Evolutionary conservation across 2,113 vertebrate genomes (phyloP).

Genomic region (Pseudorhombus dupliciocellatus): DNA sequence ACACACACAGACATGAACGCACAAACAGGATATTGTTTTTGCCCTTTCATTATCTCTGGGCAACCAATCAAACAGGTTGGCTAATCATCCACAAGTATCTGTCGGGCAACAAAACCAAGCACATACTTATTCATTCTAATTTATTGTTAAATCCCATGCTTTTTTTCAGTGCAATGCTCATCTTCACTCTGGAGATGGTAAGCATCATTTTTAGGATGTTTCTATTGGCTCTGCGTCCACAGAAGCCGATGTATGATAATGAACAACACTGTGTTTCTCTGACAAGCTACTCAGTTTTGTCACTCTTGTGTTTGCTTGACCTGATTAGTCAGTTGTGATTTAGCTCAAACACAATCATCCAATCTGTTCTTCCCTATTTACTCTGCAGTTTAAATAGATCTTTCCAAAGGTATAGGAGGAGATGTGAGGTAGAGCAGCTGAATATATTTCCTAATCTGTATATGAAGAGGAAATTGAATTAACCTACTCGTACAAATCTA

Average conservation of each 20-base stretch:
- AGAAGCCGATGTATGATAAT: conserved; percentile 3
- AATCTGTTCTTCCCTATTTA: not conserved
- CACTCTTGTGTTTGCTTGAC: conserved; percentile 43
- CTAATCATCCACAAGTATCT: conserved; percentile 30
- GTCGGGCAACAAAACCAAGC: not conserved
- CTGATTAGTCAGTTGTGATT: conserved; percentile 39
- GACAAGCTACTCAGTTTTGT: conserved; percentile 35
- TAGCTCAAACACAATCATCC: conserved; percentile 6
- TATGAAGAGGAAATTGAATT: not conserved
- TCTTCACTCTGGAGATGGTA: not conserved
- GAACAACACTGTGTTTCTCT: not conserved
- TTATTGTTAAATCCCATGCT: too few species aligned
- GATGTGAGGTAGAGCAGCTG: not conserved
- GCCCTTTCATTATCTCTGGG: conserved; percentile 27
- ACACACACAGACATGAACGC: conserved; percentile 13
- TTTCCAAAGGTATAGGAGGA: not conserved
- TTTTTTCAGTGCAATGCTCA: too few species aligned
- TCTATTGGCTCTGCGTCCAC: not conserved
- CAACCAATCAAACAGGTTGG: conserved; percentile 32
- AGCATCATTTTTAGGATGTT: not conserved
- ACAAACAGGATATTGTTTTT: conserved; percentile 55
- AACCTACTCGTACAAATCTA: not conserved
- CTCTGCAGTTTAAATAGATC: not conserved
- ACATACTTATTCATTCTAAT: not conserved
- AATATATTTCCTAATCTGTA: not conserved